Conservation (phyloP, 2,113 vertebrate species). For the Cnemophilus loriae region DNA sequence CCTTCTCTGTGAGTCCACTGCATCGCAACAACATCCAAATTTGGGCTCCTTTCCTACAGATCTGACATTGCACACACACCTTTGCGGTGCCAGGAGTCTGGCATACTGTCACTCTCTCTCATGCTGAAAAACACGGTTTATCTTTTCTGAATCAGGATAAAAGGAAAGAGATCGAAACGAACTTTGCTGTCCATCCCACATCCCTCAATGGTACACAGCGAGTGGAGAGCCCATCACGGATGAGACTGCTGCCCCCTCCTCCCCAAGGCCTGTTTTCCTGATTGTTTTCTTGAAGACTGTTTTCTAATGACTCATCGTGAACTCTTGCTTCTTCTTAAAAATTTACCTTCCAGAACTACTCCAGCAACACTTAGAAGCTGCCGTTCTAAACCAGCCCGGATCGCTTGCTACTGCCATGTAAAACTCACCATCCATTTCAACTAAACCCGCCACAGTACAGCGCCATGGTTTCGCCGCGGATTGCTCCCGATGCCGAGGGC, state of each 20-base stretch:
- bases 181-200: neutral
- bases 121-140: neutral
- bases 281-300: neutral
- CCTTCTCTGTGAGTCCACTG: neutral
- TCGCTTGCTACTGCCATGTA: neutral
- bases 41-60: neutral
- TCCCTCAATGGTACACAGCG: neutral
- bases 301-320: rapidly evolving
- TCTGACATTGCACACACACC: rapidly evolving
- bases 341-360: neutral
- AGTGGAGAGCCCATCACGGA: neutral
- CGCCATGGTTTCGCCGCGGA: neutral
- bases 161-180: neutral
- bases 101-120: neutral
- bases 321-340: neutral
- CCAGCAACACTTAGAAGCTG: neutral
- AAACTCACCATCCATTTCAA: neutral
- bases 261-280: neutral
- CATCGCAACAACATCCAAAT: neutral
- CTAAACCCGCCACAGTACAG: neutral
- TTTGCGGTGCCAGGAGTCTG: neutral
- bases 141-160: neutral
- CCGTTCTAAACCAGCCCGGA: neutral
- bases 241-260: neutral
- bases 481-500: neutral